These are phyloP conservation scores for Micrasema longulum DNA, from an alignment of 1,140 invertebrate species.

Conservation along the genomic window DNA sequence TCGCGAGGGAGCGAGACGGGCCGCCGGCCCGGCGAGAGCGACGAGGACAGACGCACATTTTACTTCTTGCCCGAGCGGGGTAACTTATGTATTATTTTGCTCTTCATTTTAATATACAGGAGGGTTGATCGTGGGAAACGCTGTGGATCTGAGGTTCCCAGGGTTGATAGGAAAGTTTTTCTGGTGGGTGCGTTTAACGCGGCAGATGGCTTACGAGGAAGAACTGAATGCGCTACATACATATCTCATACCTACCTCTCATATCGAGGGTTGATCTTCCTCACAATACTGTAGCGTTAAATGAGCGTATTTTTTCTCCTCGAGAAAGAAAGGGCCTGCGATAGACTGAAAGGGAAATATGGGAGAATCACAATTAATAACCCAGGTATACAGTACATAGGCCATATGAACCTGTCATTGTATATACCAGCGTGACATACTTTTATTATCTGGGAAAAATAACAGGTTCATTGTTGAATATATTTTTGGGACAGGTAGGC, in stretches of 20 bases:
- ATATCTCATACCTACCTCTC: slow-evolving; percentile 42
- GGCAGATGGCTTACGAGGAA: slow-evolving; percentile 52
- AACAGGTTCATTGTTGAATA: slow-evolving; percentile 4
- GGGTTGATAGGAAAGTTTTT: slow-evolving; percentile 52
- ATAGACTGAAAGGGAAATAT: slow-evolving; percentile 20
- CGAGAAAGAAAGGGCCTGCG: slow-evolving; percentile 4
- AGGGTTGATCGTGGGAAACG: slow-evolving; percentile 54
- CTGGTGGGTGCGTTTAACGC: slow-evolving; percentile 42
- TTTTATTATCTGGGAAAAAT: slow-evolving; percentile 11
- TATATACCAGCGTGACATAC: slow-evolving; percentile 8
- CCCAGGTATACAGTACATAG: slow-evolving; percentile 19
- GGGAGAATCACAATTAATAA: slow-evolving; percentile 27
- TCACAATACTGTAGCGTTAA: slow-evolving; percentile 43
- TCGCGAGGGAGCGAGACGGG: not conserved
- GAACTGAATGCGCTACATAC: slow-evolving; percentile 24
- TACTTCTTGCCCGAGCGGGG: slow-evolving; percentile 50
- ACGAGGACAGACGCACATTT: slow-evolving; percentile 43
- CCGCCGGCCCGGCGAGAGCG: slow-evolving; percentile 25
- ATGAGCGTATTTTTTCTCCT: slow-evolving; percentile 28
- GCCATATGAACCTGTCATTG: not conserved
- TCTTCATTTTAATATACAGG: slow-evolving; percentile 55
- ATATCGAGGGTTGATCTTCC: slow-evolving; percentile 32
- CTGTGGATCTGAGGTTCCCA: slow-evolving; percentile 51
- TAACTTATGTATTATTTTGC: slow-evolving; percentile 55
- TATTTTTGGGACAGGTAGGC: slow-evolving; percentile 19